A percentile compares a stretch with the other conserved stretches of the same genome.
Conservation (phyloP, 2,797 vertebrate species). For the Philypnodon macrostomus region DNA sequence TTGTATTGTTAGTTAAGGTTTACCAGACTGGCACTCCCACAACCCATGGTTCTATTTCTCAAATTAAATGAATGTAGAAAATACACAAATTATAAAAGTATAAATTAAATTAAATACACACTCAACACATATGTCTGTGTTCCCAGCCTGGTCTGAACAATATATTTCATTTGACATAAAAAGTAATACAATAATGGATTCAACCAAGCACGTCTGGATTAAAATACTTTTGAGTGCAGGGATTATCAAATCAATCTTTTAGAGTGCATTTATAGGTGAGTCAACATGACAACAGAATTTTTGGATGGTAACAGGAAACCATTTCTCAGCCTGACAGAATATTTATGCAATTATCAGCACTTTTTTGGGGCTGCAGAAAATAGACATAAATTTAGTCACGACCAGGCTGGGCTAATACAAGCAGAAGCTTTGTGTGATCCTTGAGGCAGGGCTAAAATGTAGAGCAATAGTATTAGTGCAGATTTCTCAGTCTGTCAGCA, state of each 20-base stretch:
- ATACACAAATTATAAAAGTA: no score
- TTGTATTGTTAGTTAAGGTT: no score
- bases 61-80: no score
- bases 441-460: conserved; percentile 17
- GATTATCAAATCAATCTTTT: conserved; percentile 68
- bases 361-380: conserved; percentile 16
- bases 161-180: conserved; percentile 23
- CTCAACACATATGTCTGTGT: neutral
- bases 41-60: no score
- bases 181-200: conserved; percentile 34
- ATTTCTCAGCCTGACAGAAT: conserved; percentile 22
- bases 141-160: neutral
- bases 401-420: conserved; percentile 28
- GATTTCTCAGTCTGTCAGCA: conserved; percentile 13
- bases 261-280: conserved; percentile 62
- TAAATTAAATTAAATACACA: no score
- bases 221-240: conserved; percentile 50
- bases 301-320: conserved; percentile 33
- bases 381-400: conserved; percentile 19
- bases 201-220: conserved; percentile 50
- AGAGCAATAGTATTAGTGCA: conserved; percentile 8
- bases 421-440: conserved; percentile 17
- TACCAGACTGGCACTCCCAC: no score
- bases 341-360: conserved; percentile 24
- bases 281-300: conserved; percentile 22